Evolutionary conservation across 2,797 vertebrate species (phyloP).

Genomic region (Lutjanus argentimaculatus): DNA sequence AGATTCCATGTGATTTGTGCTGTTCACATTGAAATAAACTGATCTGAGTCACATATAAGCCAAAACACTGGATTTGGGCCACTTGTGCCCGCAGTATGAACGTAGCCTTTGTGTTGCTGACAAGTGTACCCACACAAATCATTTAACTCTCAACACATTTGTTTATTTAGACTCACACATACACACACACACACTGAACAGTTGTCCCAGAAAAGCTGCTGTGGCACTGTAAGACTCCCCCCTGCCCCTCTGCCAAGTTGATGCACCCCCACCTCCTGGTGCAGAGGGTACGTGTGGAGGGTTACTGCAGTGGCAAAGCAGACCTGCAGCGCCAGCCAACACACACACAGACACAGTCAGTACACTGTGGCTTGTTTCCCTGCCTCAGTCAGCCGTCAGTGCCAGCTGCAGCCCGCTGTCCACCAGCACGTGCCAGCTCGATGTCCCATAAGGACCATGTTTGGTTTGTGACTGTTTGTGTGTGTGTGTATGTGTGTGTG

Average conservation of each 20-base stretch:
- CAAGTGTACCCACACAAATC: background rate
- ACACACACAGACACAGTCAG: constrained; percentile 44
- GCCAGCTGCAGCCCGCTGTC: constrained; percentile 76
- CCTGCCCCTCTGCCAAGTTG: constrained; percentile 28
- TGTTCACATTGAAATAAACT: too few relatives aligned
- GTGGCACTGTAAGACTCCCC: constrained; percentile 23
- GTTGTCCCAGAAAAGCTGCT: constrained; percentile 57
- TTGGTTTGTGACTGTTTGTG: constrained; percentile 44
- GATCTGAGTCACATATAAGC: too few relatives aligned
- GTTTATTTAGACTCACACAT: constrained; percentile 25
- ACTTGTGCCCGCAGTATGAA: too few relatives aligned
- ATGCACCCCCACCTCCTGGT: constrained; percentile 32
- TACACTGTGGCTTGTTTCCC: constrained; percentile 47
- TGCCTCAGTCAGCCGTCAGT: constrained; percentile 45
- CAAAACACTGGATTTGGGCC: too few relatives aligned
- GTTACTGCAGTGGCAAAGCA: constrained; percentile 49
- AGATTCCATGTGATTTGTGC: too few relatives aligned
- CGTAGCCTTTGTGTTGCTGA: background rate
- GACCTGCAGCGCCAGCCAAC: constrained; percentile 54
- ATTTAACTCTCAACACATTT: constrained; percentile 32
- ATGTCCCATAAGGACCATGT: constrained; percentile 61
- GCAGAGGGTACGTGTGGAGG: constrained; percentile 42
- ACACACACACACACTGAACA: constrained; percentile 46
- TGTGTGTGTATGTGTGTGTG: constrained; percentile 35
- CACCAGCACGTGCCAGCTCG: constrained; percentile 66